Percentiles rank a stretch among this genome's conserved stretches.
These are phyloP conservation scores for Antechinus flavipes DNA, from an alignment of 2,113 vertebrate species.

Conservation along the genomic window DNA sequence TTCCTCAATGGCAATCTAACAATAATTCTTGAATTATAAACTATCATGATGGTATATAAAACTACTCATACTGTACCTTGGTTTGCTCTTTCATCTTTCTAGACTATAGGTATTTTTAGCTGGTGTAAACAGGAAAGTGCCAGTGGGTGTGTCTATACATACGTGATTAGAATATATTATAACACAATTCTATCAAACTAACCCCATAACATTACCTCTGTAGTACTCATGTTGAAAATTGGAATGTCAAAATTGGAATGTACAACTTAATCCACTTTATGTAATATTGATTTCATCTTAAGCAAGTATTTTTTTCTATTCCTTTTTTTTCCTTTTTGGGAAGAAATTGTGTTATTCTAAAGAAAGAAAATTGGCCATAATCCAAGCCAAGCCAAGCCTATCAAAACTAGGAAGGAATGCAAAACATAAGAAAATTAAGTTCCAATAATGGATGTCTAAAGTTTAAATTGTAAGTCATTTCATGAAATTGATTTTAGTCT, in stretches of 20 bases:
- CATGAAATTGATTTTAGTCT: background rate
- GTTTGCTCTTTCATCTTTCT: constrained; percentile 60
- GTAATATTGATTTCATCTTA: background rate
- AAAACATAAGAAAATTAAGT: background rate
- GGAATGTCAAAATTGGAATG: background rate
- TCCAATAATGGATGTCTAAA: background rate
- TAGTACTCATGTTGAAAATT: background rate
- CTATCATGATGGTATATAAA: background rate
- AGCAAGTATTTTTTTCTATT: background rate
- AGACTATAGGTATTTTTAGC: constrained; percentile 48
- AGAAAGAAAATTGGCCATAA: background rate
- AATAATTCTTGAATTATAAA: constrained; percentile 15
- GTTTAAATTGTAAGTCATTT: background rate
- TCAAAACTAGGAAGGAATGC: background rate
- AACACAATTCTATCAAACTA: background rate
- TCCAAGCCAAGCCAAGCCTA: background rate
- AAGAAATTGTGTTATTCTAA: background rate
- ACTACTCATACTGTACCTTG: constrained; percentile 41
- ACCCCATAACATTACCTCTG: background rate
- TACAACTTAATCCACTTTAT: background rate
- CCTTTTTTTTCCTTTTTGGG: background rate
- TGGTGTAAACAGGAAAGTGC: constrained; percentile 73
- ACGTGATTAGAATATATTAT: constrained; percentile 46
- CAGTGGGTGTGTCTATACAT: constrained; percentile 49
- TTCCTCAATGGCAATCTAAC: background rate